Base-by-base conservation (phyloP, 2,113 vertebrate species). In the Protomyctophum bolini region DNA sequence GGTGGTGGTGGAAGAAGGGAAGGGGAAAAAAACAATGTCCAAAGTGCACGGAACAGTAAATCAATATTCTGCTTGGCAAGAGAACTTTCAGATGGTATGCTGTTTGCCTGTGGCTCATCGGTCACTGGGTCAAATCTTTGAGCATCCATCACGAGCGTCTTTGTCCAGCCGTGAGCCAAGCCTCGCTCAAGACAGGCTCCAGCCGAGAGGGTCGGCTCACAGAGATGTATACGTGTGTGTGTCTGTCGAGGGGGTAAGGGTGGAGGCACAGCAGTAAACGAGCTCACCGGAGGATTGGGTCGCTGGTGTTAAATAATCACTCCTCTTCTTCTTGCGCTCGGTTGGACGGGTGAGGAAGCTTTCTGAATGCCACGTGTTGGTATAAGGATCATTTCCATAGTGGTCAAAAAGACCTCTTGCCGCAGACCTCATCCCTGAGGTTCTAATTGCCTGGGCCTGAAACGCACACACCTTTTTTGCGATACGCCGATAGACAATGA, bases 61-160 rank as follows among this genome's bases (percentile, higher is more conserved):
- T 94, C 91, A 88, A 94, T 93, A 93, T 88, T 91, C 77, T 77
- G 68, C 84, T 87, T 90, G 91, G 90, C 90, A 90, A 41, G 83
- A 89, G 84, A 83, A 90, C 81, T 88, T 92, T 88, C 33, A 88
- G 83, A 85, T 51, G 76, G 73, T 75, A 70, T 74, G 77, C 77
- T 89, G 86, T 92, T 83, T 86, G 86, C 87, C 85, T 72, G 74
- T 82, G 82, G 89, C 80, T 87, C 81, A 68, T 75, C 60, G 86
- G 91, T 91, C 89, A 82, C 0, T 6, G 63, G 87, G 89, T 91
- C 88, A 87, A 61, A 83, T 86, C 84, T 84, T 87, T 84, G 66
- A 87, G 88, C 88, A 92, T 92, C 86, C 82, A 92, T 92, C 91
- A 91, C 28, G 65, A 68, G 73, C 56, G 56, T 78, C 79, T 83